Evolutionary conservation across 1,140 invertebrate species (phyloP).

Genomic region (Pogonomyrmex barbatus): DNA sequence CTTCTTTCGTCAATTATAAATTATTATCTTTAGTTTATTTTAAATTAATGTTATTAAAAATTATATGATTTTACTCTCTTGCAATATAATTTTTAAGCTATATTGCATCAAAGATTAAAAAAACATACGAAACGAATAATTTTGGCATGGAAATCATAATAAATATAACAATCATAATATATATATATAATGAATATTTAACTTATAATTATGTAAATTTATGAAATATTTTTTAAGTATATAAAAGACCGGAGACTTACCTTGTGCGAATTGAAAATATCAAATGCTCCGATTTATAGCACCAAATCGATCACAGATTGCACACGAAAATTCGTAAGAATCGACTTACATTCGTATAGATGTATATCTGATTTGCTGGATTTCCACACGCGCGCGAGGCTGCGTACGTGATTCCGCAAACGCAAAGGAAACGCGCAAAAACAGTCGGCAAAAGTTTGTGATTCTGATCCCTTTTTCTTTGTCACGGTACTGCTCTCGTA

Average conservation of each 20-base stretch:
- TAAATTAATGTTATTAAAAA: background rate
- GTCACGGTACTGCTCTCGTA: background rate
- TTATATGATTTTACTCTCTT: background rate
- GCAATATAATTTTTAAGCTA: background rate
- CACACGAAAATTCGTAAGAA: constrained; percentile 12
- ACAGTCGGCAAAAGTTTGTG: background rate
- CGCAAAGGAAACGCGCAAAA: background rate
- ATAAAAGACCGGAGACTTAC: constrained; percentile 2
- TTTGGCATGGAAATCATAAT: background rate
- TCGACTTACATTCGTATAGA: background rate
- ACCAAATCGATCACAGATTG: constrained; percentile 36
- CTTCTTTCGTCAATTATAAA: background rate
- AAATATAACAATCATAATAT: constrained; percentile 3
- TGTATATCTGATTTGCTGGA: background rate
- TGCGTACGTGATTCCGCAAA: background rate
- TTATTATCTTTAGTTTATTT: constrained; percentile 2
- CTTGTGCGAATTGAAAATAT: background rate
- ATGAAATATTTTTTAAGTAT: background rate
- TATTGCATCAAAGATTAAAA: background rate
- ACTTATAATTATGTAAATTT: background rate
- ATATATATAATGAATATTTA: background rate
- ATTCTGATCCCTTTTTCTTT: background rate
- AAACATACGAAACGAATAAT: background rate
- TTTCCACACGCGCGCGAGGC: background rate
- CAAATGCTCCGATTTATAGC: constrained; percentile 6